Conservation (phyloP, 2,797 vertebrate species). For the Amblyraja radiata region DNA sequence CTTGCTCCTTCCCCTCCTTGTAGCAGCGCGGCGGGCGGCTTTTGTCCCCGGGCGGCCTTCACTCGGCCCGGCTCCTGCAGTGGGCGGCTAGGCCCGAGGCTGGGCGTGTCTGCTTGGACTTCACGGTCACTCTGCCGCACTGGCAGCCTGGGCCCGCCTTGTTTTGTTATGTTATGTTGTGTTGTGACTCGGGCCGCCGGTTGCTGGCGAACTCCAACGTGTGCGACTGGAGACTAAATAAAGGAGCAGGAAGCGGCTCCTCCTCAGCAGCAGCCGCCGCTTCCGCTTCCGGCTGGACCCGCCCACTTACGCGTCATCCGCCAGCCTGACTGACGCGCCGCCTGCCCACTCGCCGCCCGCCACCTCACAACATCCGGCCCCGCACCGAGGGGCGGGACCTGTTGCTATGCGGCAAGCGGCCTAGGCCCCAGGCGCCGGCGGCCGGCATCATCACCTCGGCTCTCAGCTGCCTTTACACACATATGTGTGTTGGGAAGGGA, state of each 20-base stretch:
- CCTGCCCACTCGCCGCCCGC: neutral
- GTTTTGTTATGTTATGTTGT: neutral
- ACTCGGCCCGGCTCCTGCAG: too few species aligned
- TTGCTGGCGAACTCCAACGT: neutral
- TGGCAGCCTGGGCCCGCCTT: too few species aligned
- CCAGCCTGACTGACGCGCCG: neutral
- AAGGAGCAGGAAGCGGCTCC: neutral
- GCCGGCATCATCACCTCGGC: neutral
- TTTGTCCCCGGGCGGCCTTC: too few species aligned
- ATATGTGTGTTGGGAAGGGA: neutral
- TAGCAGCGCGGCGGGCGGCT: too few species aligned
- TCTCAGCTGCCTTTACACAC: too few species aligned
- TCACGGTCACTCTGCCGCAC: too few species aligned
- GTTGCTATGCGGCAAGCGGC: conserved; percentile 31
- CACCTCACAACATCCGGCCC: neutral
- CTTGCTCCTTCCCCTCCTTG: neutral
- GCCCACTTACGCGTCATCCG: neutral
- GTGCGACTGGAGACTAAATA: neutral
- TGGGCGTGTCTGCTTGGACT: too few species aligned
- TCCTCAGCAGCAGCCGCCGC: neutral
- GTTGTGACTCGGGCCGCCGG: neutral
- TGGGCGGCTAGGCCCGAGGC: too few species aligned
- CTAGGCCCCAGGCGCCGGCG: neutral
- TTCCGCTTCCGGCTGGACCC: neutral
- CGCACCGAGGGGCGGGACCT: neutral